phyloP scores from a whole-genome alignment of 2,888 invertebrate species.

The Cosmia pyralina region DNA sequence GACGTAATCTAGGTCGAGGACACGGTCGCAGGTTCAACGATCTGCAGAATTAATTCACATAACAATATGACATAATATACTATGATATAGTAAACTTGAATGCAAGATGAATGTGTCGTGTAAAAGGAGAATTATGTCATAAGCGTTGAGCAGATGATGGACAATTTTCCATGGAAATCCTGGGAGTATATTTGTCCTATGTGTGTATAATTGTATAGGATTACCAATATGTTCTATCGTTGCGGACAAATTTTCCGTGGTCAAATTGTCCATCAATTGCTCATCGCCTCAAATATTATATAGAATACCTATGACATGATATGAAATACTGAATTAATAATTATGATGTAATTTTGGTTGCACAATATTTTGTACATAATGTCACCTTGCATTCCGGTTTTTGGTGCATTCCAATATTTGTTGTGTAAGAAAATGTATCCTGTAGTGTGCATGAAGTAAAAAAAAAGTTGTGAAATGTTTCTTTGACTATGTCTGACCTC shows the following conservation, averaged over 20 bases:
- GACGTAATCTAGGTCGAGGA: conserved; percentile 59
- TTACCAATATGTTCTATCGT: too few relatives aligned
- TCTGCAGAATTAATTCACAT: conserved; percentile 33
- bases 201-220: too few relatives aligned
- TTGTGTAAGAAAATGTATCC: conserved; percentile 1
- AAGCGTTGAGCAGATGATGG: background rate
- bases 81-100: conserved; percentile 13
- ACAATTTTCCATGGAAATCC: too few relatives aligned
- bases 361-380: conserved; percentile 10
- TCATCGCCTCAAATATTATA: background rate
- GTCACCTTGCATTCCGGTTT: conserved; percentile 33
- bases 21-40: conserved; percentile 55
- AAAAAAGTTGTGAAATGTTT: conserved; percentile 4
- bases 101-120: conserved; percentile 27
- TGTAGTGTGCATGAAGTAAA: conserved; percentile 15
- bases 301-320: background rate
- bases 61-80: background rate
- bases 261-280: too few relatives aligned
- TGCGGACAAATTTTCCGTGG: too few relatives aligned
- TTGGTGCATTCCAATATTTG: background rate
- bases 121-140: background rate
- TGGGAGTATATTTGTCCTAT: too few relatives aligned
- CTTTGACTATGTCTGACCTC: background rate
- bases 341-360: background rate
- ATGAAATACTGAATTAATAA: background rate